Evolutionary conservation across 1,140 invertebrate genomes (phyloP), one percentile per base, ranked within the genome.

Genomic region (Cotesia vestalis): DNA sequence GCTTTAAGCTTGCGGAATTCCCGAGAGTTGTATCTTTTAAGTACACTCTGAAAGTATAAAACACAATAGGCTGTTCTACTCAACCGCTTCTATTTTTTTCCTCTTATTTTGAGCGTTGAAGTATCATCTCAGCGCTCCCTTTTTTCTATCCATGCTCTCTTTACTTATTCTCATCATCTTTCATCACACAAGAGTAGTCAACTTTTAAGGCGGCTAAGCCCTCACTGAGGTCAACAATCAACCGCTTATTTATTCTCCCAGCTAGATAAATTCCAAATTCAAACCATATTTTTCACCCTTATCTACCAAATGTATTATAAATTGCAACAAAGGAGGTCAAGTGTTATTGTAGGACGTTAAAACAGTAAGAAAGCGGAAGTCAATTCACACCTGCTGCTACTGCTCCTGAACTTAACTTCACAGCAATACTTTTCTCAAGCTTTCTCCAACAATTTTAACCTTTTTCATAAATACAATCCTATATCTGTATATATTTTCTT

Each of bases 31-130:
- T 8, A 20, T 67, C 35, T 67, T 53, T 67, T 11, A 36, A 66
- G 66, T 34, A 67, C 20, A 53, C 66, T 67, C 51, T 40, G 17
- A 46, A 46, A 51, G 40, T 46, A 36, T 27, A 35, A 34, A 34
- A 52, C 52, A 67, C 66, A 67, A 67, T 67, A 67, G 66, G 17
- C 46, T 66, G 61, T 63, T 63, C 61, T 36, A 46, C 40, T 46
- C 40, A 46, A 46, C 61, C n/a, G 59, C 59, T 60, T 17, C n/a
- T 66, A 66, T 66, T 40, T 66, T 66, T 66, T 66, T 52, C 14
- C 5, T 66, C 20, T 66, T 17, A 51, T 66, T 66, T 66, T 66
- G 38, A 66, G 51, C 14, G n/a, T 40, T 20, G 11, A 17, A 66
- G 38, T 14, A 46, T 66, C 63, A 66, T 66, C 35, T 27, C 51